Evolutionary conservation across 2,113 vertebrate genomes (phyloP).

Genomic region (Lasiurus cinereus): DNA sequence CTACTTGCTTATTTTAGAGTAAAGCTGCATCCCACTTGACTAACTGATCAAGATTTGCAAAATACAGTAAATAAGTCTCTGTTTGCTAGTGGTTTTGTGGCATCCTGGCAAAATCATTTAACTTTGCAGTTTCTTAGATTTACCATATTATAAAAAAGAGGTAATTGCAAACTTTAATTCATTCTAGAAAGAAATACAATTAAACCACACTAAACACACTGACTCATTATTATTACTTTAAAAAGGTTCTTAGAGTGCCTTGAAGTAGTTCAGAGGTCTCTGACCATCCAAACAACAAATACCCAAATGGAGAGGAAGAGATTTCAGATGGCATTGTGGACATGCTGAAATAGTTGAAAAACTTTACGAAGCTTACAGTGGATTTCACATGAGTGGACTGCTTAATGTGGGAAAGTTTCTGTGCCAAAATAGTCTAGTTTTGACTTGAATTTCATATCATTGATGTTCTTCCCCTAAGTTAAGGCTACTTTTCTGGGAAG

Average conservation of each 20-base stretch:
- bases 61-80: not conserved
- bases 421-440: not conserved
- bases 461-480: not conserved
- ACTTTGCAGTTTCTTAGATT: constrained; percentile 13
- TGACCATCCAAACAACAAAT: constrained; percentile 82
- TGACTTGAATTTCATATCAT: not conserved
- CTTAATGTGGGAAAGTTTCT: not conserved
- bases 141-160: not conserved
- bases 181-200: not conserved
- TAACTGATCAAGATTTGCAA: not conserved
- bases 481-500: not conserved
- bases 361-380: constrained; percentile 85
- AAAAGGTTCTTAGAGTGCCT: constrained; percentile 83
- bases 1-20: not conserved
- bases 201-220: not conserved
- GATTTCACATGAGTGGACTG: constrained; percentile 79
- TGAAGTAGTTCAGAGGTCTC: constrained; percentile 86
- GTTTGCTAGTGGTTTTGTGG: not conserved
- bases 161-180: not conserved
- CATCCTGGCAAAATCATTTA: not conserved
- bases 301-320: constrained; percentile 84
- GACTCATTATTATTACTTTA: not conserved
- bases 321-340: constrained; percentile 82
- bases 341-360: constrained; percentile 81
- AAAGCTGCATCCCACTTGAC: not conserved